phyloP scores from a whole-genome alignment of 2,113 vertebrate genomes.

The Datnioides undecimradiatus region DNA sequence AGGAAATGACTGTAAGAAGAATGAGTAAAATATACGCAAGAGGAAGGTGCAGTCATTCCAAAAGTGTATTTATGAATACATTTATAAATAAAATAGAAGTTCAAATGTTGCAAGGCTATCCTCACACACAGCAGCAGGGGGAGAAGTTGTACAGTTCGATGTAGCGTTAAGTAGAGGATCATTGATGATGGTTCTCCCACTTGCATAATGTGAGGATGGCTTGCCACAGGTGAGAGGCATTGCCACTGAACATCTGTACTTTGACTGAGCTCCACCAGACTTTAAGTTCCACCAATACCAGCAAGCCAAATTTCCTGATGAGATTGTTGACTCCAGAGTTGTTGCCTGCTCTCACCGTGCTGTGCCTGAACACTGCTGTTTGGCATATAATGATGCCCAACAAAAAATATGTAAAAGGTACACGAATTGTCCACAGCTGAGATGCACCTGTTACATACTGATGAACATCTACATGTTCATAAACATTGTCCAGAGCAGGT shows the following conservation, averaged over 20 bases:
- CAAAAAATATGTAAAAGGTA: not conserved
- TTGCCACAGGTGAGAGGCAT: not conserved
- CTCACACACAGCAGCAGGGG: not conserved
- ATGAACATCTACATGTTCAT: not conserved
- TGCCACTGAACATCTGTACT: not conserved
- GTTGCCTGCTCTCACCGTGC: not conserved
- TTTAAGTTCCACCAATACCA: not conserved
- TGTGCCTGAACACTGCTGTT: not conserved
- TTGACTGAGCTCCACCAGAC: not conserved
- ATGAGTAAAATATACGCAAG: too few species aligned
- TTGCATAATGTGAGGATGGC: not conserved
- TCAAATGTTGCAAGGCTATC: not conserved
- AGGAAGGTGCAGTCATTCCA: not conserved
- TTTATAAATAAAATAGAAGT: not conserved
- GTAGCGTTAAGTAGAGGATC: not conserved
- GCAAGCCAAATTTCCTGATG: not conserved
- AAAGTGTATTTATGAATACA: not conserved
- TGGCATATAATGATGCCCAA: constrained; percentile 11
- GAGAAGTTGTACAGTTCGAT: not conserved
- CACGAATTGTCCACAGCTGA: not conserved
- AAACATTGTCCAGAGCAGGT: not conserved
- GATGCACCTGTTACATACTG: not conserved
- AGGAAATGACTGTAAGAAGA: too few species aligned
- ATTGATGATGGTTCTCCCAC: not conserved
- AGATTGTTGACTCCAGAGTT: not conserved